Percentiles rank a stretch among this genome's conserved stretches.
Conservation (phyloP, 2,113 vertebrate species). For the Leucosticte australis region DNA sequence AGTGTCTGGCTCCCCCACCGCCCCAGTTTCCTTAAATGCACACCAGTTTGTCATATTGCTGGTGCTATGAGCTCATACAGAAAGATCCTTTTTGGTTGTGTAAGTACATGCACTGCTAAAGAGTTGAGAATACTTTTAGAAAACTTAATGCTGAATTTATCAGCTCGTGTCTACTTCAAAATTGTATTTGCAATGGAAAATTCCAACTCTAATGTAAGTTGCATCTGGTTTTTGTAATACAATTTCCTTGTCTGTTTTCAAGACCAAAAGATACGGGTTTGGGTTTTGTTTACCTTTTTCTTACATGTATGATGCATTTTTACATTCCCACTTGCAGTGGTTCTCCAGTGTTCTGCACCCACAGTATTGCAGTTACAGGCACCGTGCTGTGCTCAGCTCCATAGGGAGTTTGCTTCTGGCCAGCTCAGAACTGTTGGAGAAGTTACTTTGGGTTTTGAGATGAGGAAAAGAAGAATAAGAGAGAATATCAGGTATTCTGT, state of each 20-base stretch:
- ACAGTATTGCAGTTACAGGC: rapidly evolving
- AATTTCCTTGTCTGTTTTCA: neutral
- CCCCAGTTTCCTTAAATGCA: slow-evolving; percentile 31
- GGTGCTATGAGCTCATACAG: neutral
- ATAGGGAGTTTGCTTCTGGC: neutral
- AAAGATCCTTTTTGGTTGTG: neutral
- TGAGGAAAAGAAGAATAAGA: neutral
- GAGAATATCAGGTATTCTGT: neutral
- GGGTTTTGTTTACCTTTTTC: neutral
- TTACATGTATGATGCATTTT: neutral
- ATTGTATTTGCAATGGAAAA: neutral
- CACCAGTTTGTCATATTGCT: slow-evolving; percentile 1
- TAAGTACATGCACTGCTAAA: neutral
- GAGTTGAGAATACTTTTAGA: neutral
- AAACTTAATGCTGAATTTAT: neutral
- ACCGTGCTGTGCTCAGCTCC: rapidly evolving
- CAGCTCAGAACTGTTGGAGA: neutral
- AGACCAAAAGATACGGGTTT: neutral
- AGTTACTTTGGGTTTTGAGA: neutral
- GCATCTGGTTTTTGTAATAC: rapidly evolving
- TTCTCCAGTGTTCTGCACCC: neutral
- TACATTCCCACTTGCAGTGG: neutral
- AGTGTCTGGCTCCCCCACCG: neutral
- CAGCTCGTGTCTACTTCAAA: neutral
- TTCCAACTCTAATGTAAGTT: neutral